phyloP scores from a whole-genome alignment of 2,888 invertebrate genomes.

The Psylliodes chrysocephalus region DNA sequence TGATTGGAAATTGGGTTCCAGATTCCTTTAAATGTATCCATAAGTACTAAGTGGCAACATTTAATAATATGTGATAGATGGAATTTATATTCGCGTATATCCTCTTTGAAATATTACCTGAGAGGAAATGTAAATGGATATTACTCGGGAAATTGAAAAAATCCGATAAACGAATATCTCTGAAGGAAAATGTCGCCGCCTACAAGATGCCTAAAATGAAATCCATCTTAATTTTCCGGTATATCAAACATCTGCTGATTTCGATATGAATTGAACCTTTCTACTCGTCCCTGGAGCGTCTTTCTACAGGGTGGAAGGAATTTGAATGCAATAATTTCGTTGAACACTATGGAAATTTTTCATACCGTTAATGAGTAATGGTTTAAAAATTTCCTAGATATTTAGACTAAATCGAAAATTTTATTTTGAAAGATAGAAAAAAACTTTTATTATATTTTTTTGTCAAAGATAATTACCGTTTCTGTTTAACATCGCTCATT shows the following conservation, averaged over 20 bases:
- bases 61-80: background rate
- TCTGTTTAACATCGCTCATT: too few relatives aligned
- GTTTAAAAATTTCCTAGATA: too few relatives aligned
- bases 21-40: too few relatives aligned
- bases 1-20: too few relatives aligned
- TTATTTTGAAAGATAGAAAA: too few relatives aligned
- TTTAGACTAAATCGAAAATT: too few relatives aligned
- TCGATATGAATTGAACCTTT: slow-evolving; percentile 12
- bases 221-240: slow-evolving; percentile 38
- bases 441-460: too few relatives aligned
- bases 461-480: too few relatives aligned
- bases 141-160: slow-evolving; percentile 14
- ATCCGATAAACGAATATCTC: slow-evolving; percentile 16
- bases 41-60: background rate
- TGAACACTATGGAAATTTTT: too few relatives aligned
- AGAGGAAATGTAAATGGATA: slow-evolving; percentile 18
- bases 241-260: slow-evolving; percentile 29
- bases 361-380: too few relatives aligned
- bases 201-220: slow-evolving; percentile 14
- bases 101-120: slow-evolving; percentile 13
- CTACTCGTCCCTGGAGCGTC: background rate
- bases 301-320: background rate
- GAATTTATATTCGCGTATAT: background rate
- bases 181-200: slow-evolving; percentile 6
- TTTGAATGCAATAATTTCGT: too few relatives aligned